These are phyloP conservation scores for Halictus ligatus DNA, from an alignment of 2,888 invertebrate species.

Conservation along the genomic window DNA sequence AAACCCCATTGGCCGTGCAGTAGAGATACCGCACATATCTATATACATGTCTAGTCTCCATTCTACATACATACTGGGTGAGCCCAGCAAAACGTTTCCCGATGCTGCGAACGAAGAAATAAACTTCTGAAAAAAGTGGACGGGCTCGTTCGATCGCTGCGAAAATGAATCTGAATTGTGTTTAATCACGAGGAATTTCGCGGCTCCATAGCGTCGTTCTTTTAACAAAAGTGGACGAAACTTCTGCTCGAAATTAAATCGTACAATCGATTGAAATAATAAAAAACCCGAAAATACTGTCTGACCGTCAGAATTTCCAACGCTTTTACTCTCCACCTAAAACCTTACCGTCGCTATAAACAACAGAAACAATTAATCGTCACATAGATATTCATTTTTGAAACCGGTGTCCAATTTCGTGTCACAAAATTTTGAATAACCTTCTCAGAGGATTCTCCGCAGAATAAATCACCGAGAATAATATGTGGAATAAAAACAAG, in stretches of 20 bases:
- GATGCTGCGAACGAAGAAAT: constrained; percentile 46
- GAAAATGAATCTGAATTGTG: constrained; percentile 25
- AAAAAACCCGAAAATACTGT: not conserved
- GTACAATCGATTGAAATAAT: not conserved
- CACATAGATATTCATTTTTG: too few relatives aligned
- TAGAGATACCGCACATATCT: constrained; percentile 83
- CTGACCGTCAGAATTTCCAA: not conserved
- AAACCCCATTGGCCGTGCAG: constrained; percentile 84
- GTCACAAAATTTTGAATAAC: not conserved
- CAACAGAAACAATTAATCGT: not conserved
- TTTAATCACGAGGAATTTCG: not conserved
- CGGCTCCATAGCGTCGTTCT: not conserved
- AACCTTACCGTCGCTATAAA: not conserved
- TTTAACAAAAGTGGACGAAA: not conserved
- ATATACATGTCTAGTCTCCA: constrained; percentile 78
- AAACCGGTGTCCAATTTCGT: not conserved
- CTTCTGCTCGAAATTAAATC: not conserved
- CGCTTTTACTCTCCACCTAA: not conserved
- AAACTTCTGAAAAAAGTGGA: constrained; percentile 38
- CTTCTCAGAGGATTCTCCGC: not conserved
- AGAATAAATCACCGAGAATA: not conserved
- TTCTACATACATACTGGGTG: constrained; percentile 78
- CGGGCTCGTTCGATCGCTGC: constrained; percentile 14
- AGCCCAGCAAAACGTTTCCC: constrained; percentile 48
- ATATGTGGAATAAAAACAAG: not conserved